A percentile compares a stretch with the other conserved stretches of the same genome.
These are phyloP conservation scores for Melanaphis sacchari DNA, from an alignment of 1,140 invertebrate genomes.

Conservation along the genomic window DNA sequence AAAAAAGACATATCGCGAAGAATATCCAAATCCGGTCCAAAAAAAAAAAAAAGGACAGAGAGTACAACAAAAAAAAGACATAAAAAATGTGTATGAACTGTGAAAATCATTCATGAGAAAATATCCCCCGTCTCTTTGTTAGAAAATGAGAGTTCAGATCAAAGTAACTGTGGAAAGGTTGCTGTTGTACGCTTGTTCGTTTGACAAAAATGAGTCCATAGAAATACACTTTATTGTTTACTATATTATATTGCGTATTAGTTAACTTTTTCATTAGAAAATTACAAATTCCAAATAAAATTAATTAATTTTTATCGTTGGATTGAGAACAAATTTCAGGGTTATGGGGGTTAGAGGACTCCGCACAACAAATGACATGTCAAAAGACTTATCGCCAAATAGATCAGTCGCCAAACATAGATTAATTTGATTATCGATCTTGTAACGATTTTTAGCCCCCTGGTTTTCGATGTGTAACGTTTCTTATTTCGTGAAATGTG, in stretches of 20 bases:
- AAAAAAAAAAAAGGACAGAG: not conserved
- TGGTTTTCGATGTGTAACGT: not conserved
- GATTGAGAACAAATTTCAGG: not conserved
- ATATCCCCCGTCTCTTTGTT: not conserved
- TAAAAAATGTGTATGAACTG: not conserved
- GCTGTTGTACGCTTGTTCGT: not conserved
- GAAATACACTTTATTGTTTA: not conserved
- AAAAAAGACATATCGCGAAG: not conserved
- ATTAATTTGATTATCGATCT: not conserved
- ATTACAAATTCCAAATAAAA: not conserved
- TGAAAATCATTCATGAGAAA: conserved; percentile 10
- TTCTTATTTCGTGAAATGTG: not conserved
- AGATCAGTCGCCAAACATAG: not conserved
- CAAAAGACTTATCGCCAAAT: not conserved
- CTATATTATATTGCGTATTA: not conserved
- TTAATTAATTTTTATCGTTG: not conserved
- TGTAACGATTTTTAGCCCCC: not conserved
- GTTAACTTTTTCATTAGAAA: not conserved
- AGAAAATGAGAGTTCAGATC: not conserved
- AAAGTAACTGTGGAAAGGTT: not conserved
- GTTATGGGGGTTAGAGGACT: not conserved
- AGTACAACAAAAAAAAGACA: not conserved
- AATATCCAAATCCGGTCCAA: not conserved
- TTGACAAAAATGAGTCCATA: not conserved
- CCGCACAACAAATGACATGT: not conserved